Conservation (phyloP, 2,888 invertebrate species). For the Trichopria drosophilae region DNA sequence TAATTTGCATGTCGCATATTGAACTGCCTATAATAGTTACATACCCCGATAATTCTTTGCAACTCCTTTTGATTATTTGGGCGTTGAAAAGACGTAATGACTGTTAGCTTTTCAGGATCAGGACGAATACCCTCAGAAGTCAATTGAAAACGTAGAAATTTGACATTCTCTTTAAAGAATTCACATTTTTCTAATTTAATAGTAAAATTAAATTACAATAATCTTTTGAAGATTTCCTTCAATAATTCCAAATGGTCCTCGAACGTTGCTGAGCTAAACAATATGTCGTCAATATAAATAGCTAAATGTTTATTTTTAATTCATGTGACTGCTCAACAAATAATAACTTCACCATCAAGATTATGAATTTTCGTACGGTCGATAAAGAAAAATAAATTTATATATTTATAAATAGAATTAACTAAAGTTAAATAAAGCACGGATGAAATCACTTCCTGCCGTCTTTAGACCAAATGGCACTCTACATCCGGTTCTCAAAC, state of each 20-base stretch:
- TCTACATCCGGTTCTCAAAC: no score
- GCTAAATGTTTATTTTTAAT: constrained; percentile 29
- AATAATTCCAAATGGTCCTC: constrained; percentile 1
- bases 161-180: constrained; percentile 31
- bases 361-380: no score
- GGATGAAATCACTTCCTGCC: no score
- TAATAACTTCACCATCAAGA: no score
- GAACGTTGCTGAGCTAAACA: constrained; percentile 26
- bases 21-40: constrained; percentile 19
- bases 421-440: no score
- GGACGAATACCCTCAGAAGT: constrained; percentile 7
- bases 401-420: constrained; percentile 49
- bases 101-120: constrained; percentile 25
- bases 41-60: constrained; percentile 28
- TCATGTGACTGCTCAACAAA: no score
- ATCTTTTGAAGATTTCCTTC: neutral
- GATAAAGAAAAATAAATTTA: no score
- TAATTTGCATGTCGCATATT: neutral
- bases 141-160: constrained; percentile 20
- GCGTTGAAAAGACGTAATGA: constrained; percentile 34
- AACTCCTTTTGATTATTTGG: constrained; percentile 39
- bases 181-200: constrained; percentile 36
- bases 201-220: constrained; percentile 31
- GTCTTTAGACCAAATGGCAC: constrained; percentile 43
- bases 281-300: constrained; percentile 27